A percentile compares a stretch with the other conserved stretches of the same genome.
phyloP scores from a whole-genome alignment of 2,888 invertebrate species.

The Phengaris arion region DNA sequence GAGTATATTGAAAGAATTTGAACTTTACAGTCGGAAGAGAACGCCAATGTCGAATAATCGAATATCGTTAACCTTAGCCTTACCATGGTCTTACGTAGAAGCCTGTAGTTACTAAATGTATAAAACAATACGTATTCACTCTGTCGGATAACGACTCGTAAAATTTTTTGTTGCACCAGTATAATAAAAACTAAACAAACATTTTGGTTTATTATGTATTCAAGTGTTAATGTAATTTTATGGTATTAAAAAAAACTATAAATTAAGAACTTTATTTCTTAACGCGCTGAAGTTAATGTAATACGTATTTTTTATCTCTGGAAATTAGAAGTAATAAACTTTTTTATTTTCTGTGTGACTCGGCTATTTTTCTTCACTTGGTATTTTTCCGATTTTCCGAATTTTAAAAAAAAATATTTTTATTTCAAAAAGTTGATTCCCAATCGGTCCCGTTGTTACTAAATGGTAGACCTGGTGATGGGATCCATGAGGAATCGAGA shows the following conservation, averaged over 20 bases:
- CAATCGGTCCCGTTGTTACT: too few species aligned
- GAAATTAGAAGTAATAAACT: too few species aligned
- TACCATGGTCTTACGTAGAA: not conserved
- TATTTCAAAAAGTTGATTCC: too few species aligned
- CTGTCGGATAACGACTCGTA: not conserved
- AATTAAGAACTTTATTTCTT: not conserved
- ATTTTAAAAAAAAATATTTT: too few species aligned
- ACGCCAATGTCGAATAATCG: not conserved
- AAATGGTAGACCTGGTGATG: too few species aligned
- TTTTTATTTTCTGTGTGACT: too few species aligned
- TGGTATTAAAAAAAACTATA: not conserved
- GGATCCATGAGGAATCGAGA: too few species aligned
- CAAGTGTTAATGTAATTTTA: not conserved
- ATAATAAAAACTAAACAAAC: not conserved
- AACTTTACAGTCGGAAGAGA: not conserved
- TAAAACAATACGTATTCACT: too few species aligned
- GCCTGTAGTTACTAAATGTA: not conserved
- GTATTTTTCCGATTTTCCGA: too few species aligned
- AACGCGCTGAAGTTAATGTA: too few species aligned
- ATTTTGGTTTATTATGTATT: not conserved
- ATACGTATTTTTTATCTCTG: too few species aligned
- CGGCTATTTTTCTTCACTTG: too few species aligned
- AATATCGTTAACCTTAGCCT: not conserved
- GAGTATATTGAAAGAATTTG: not conserved
- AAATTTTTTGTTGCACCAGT: not conserved